Evolutionary conservation across 2,113 vertebrate genomes (phyloP).

Genomic region (Geococcyx californianus): DNA sequence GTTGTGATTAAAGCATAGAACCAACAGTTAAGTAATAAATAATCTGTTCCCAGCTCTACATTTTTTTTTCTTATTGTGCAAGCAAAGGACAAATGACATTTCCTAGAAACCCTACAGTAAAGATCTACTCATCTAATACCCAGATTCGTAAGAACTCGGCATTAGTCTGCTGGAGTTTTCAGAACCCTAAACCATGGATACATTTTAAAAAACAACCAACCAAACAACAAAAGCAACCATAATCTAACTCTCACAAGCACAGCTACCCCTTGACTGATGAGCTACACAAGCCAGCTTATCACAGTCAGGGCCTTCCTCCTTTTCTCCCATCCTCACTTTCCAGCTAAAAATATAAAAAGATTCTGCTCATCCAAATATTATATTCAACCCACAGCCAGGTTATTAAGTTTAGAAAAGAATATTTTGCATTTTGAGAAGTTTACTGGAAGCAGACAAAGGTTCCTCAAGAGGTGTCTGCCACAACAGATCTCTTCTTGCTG

Average conservation of each 20-base stretch:
- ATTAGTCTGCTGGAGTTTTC: not conserved
- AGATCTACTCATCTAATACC: not conserved
- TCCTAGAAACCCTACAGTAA: not conserved
- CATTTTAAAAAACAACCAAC: no score
- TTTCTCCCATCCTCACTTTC: not conserved
- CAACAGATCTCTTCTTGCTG: not conserved
- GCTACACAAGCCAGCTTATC: not conserved
- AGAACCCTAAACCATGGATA: not conserved
- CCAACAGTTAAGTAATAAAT: not conserved
- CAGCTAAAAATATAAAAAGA: not conserved
- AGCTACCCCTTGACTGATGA: not conserved
- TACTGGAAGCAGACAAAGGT: not conserved
- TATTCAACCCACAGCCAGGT: not conserved
- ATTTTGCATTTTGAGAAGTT: not conserved
- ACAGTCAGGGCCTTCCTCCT: not conserved
- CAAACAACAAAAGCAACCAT: no score
- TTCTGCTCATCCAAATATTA: not conserved
- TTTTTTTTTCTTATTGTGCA: not conserved
- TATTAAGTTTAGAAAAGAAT: not conserved
- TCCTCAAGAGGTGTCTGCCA: not conserved
- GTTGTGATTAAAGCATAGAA: not conserved
- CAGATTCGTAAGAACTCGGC: not conserved
- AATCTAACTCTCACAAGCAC: no score
- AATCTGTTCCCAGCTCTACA: not conserved
- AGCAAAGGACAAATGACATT: not conserved